Base-by-base conservation (phyloP, 2,888 invertebrate species). In the Chymomyza caudatula region DNA sequence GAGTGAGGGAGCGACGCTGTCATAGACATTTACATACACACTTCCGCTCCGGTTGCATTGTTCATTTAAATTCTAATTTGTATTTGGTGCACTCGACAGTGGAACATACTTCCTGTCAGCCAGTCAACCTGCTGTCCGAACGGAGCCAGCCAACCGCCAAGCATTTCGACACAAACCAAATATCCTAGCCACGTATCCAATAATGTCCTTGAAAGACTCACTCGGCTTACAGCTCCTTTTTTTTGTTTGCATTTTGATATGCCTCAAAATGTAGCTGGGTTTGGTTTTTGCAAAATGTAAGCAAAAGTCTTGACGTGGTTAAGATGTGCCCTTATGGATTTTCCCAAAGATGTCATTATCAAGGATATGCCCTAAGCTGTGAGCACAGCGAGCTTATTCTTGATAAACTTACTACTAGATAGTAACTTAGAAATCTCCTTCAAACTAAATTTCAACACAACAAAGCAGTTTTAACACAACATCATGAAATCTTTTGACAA, bases 61-160 rank as follows among this genome's bases (percentile, higher is more conserved):
- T 78, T 86, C 82, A 82, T 86, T 86, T 85, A 83, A 83, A 86
- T 83, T 83, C 82, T 86, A 83, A 86, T 83, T 83, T 86, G 79
- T 82, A 79, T 85, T 83, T 86, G 81, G 73, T 77, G 77, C 77
- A 82, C 76, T 85, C 78, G 65, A 77, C 76, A 73, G 67, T 73
- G 49, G 67, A 59, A 69, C 74, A 71, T 66, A 71, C 66, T 86
- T 81, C 77, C 76, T 76, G 78, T 67, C 65, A 65, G 61, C 65
- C 63, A 54, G 54, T 8, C 54, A 17, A 20, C 19, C 51, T 20
- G 51, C 51, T 20, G 51, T 13, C 19, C 51, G 4, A 47, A 15
- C 15, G 3, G 17, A 13, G 20, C 49, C 20, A 29, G 11, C 29
- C 11, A 29, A 37, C 29, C 29, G 29, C 29, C 29, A 37, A 64